These are phyloP conservation scores for Zalophus californianus DNA, from an alignment of 2,797 vertebrate species.

Conservation along the genomic window DNA sequence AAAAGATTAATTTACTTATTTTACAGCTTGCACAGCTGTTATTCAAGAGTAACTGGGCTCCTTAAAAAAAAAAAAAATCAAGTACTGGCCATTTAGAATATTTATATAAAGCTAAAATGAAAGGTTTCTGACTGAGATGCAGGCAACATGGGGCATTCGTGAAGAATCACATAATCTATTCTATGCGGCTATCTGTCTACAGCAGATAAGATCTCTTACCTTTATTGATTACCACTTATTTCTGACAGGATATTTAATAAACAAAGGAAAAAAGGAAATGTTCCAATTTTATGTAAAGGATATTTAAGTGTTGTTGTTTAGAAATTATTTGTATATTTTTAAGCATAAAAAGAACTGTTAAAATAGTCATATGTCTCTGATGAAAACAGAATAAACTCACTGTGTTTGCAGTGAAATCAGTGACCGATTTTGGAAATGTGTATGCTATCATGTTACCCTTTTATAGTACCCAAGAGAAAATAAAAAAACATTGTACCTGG, in stretches of 20 bases:
- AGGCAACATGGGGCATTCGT: neutral
- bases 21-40: constrained; percentile 64
- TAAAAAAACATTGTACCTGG: neutral
- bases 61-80: neutral
- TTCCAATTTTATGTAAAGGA: neutral
- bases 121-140: neutral
- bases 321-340: neutral
- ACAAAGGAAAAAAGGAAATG: neutral
- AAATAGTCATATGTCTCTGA: neutral
- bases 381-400: neutral
- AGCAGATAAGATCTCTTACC: neutral
- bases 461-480: neutral
- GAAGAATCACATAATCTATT: accelerated
- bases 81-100: constrained; percentile 11
- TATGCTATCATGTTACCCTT: neutral
- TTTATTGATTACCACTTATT: neutral
- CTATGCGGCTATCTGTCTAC: accelerated
- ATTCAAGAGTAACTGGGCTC: constrained; percentile 63
- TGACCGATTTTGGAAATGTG: neutral
- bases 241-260: neutral
- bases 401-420: neutral
- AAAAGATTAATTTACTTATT: constrained; percentile 70
- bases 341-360: neutral
- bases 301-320: neutral
- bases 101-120: constrained; percentile 30